Evolutionary conservation across 2,797 vertebrate species (phyloP).

Genomic region (Aselliscus stoliczkanus): DNA sequence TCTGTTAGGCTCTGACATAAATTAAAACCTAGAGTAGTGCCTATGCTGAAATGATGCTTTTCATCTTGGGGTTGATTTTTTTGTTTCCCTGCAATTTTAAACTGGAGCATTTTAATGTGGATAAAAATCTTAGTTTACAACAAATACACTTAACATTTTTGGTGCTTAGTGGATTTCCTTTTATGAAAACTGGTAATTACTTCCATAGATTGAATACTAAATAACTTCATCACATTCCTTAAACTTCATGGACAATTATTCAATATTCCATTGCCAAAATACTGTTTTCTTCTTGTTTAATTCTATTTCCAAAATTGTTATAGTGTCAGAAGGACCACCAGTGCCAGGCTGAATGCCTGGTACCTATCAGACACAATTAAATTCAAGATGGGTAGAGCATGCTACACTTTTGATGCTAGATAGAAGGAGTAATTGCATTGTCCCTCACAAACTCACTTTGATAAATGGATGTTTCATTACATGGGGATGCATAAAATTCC

Average conservation of each 20-base stretch:
- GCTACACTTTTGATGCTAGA: not conserved
- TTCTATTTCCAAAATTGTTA: conserved; percentile 9
- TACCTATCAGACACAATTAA: not conserved
- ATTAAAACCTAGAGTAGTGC: not conserved
- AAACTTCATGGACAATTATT: not conserved
- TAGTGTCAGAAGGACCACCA: not conserved
- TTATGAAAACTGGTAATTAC: not conserved
- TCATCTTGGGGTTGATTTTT: not conserved
- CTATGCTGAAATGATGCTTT: not conserved
- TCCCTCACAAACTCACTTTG: not conserved
- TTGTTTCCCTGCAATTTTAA: not conserved
- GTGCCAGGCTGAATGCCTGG: not conserved
- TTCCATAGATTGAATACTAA: not conserved
- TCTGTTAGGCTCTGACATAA: not conserved
- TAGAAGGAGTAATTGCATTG: not conserved
- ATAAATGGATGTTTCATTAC: not conserved
- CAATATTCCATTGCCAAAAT: not conserved
- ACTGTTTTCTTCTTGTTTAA: not conserved
- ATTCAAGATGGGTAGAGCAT: not conserved
- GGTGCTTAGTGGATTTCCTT: not conserved
- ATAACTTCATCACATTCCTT: not conserved
- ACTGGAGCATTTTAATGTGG: not conserved
- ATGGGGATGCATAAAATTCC: not conserved
- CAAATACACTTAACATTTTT: not conserved
- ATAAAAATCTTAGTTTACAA: not conserved